Evolutionary conservation across 1,140 invertebrate species (phyloP), one percentile per base, ranked within the genome.

Genomic region (Drosophila obscura): DNA sequence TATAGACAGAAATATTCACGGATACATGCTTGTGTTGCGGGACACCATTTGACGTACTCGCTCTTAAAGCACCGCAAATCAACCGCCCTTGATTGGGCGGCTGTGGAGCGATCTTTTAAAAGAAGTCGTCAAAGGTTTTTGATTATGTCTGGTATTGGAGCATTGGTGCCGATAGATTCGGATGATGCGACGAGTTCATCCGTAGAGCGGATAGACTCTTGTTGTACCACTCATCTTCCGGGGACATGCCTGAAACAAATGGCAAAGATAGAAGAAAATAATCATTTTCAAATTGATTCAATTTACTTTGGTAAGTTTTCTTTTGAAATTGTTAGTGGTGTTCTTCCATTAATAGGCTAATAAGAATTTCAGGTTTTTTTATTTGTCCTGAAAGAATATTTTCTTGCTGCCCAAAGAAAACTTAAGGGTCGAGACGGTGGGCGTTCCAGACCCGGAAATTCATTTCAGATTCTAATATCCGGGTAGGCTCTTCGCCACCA

Each of bases 221-320:
- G 94, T 99, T 99, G 94, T 99, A 99, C 98, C 98, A 99, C 93
- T 99, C 98, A 88, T 99, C 96, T 92, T 98, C 97, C 24, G 96
- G 94, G 84, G 95, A 95, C 96, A 97, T 96, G 88, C 97, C 97
- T 98, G 93, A 52, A 93, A 83, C 2, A 26, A 22, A 15, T n/a
- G 4, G 22, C 5, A 16, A 26, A 43, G 11, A 31, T 26, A 48
- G 4, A 0, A 43, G 13, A n/a, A 43, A 56, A 64, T 5, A 48
- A 22, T 22, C 9, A 39, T 39, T 39, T 39, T 63, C 8, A n/a
- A 8, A 48, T 35, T 52, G 51, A 49, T 60, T 50, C 49, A 58
- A 22, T 44, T 24, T 13, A 19, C 45, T 55, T 50, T 59, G 31
- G 31, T 39, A 24, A 45, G 53, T 46, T 49, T 8, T n/a, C 5